phyloP scores from a whole-genome alignment of 2,888 invertebrate genomes.

The Spilosoma lubricipeda region DNA sequence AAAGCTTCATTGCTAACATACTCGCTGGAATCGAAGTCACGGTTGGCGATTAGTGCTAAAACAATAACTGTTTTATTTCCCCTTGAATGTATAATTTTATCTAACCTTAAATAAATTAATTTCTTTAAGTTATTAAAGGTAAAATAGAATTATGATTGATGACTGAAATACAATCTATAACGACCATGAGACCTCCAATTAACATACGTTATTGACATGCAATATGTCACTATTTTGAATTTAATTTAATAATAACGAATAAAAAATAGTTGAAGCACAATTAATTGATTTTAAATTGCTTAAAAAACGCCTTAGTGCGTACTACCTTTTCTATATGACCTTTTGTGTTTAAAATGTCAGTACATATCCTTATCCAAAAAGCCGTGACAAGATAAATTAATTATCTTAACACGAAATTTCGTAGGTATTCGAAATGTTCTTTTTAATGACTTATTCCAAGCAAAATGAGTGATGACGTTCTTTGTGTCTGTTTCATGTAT shows the following conservation, averaged over 20 bases:
- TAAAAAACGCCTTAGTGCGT: not conserved
- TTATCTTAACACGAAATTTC: not conserved
- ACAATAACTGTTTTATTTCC: not conserved
- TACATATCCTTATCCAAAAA: not conserved
- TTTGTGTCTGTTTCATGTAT: too few species aligned
- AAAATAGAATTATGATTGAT: slow-evolving; percentile 30
- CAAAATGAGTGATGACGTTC: too few species aligned
- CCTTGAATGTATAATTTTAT: not conserved
- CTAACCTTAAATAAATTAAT: slow-evolving; percentile 2
- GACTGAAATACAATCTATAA: slow-evolving; percentile 29
- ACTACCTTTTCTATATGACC: not conserved
- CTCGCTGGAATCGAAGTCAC: not conserved
- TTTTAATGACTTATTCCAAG: not conserved
- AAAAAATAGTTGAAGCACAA: not conserved
- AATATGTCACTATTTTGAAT: slow-evolving; percentile 23
- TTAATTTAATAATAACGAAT: slow-evolving; percentile 13
- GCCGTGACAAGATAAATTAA: not conserved
- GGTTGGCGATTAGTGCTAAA: not conserved
- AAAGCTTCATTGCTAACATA: not conserved
- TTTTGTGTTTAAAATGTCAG: not conserved
- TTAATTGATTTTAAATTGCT: slow-evolving; percentile 10
- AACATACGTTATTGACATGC: slow-evolving; percentile 32
- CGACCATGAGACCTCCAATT: slow-evolving; percentile 39
- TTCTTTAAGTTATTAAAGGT: slow-evolving; percentile 12
- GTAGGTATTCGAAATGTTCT: not conserved